Evolutionary conservation across 1,140 invertebrate genomes (phyloP), one percentile per base, ranked within the genome.

Genomic region (Drosophila trapezifrons): DNA sequence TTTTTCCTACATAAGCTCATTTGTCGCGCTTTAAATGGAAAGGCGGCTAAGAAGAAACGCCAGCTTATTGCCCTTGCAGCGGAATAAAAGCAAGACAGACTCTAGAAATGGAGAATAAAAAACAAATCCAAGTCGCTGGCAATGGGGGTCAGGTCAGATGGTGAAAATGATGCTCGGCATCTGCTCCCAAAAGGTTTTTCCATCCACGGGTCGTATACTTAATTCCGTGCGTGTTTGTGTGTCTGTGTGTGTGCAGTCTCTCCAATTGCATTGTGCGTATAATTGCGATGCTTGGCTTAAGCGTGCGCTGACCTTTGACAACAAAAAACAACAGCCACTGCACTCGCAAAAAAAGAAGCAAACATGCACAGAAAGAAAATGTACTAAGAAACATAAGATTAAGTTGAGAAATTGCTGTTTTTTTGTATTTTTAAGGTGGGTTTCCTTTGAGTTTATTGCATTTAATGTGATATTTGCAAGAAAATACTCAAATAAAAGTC

Each of bases 281-380:
- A 89, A 89, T 89, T 89, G 80, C 84, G 63, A 78, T 89, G 77
- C 84, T 89, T 89, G 84, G 84, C 84, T 89, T 89, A 84, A 89
- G 83, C 84, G 84, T 78, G 80, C 84, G 84, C 84, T 89, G 84
- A 89, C 84, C 84, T 89, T 83, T 89, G 84, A 80, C 84, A 89
- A 87, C 65, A 69, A 63, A 54, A 37, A 60, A 51, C 54, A 52
- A 62, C 65, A 25, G 40, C 32, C 15, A 56, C 9, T 22, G 13
- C 52, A 55, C 13, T 37, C 15, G 15, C 15, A 59, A 51, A 37
- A 71, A 29, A 76, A 56, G 17, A 71, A 35, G 63, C 3, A 42
- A 35, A 58, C 45, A 65, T n/a, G 42, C 18, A 54, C 40, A 59
- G 3, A 46, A 10, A 69, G 10, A 5, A 13, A 52, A 18, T 57